These are phyloP conservation scores for Todus mexicanus DNA, from an alignment of 2,797 vertebrate genomes.

Conservation along the genomic window DNA sequence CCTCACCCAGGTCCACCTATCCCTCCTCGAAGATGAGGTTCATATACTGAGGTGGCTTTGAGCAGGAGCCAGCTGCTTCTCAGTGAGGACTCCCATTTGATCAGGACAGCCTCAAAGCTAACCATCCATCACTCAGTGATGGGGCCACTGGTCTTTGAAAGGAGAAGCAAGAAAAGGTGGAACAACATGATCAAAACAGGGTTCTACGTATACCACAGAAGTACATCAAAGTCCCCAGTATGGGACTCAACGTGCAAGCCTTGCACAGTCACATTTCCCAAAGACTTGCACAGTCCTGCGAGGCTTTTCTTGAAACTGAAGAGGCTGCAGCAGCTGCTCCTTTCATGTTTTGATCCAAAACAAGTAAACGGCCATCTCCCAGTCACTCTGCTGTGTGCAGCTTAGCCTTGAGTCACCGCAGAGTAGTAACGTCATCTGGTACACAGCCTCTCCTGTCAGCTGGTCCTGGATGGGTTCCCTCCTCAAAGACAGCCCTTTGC, in stretches of 20 bases:
- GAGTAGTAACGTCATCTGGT: background rate
- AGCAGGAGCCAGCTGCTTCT: background rate
- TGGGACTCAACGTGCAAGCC: rapidly evolving
- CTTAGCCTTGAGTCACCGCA: background rate
- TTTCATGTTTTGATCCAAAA: background rate
- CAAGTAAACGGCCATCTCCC: background rate
- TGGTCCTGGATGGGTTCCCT: background rate
- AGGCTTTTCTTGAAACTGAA: background rate
- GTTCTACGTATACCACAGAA: background rate
- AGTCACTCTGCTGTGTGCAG: background rate
- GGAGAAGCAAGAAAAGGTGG: background rate
- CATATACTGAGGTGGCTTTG: background rate
- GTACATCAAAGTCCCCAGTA: background rate
- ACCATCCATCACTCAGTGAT: background rate
- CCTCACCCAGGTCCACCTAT: background rate
- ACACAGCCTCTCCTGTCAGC: rapidly evolving
- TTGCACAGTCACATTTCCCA: background rate
- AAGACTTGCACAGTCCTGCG: background rate
- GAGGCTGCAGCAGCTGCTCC: background rate
- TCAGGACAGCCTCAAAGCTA: background rate
- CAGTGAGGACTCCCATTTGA: background rate
- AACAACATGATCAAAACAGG: background rate
- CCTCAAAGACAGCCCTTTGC: background rate
- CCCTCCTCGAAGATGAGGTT: background rate
- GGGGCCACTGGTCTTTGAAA: background rate